Conservation (phyloP, 2,888 invertebrate genomes). For the Stramonita haemastoma region DNA sequence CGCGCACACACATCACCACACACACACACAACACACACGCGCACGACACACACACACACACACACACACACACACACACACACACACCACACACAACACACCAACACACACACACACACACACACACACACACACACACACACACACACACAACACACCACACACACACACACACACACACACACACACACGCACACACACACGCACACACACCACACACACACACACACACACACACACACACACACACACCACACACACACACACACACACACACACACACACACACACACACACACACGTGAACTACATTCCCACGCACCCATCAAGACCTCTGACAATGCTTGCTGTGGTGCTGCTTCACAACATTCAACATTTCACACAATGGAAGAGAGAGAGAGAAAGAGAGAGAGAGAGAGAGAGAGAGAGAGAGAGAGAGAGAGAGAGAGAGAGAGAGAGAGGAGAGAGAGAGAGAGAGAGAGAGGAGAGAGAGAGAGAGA, state of each 20-base stretch:
- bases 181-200: too few relatives aligned
- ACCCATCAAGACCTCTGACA: background rate
- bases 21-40: constrained; percentile 4
- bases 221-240: constrained; percentile 1
- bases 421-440: too few relatives aligned
- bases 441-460: too few relatives aligned
- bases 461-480: too few relatives aligned
- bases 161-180: too few relatives aligned
- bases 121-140: background rate
- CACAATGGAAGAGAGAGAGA: too few relatives aligned
- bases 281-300: constrained; percentile 12
- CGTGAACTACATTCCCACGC: background rate
- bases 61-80: too few relatives aligned
- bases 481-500: too few relatives aligned
- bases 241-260: background rate
- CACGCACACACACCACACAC: background rate
- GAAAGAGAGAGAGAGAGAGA: too few relatives aligned
- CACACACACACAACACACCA: background rate
- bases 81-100: too few relatives aligned
- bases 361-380: too few relatives aligned
- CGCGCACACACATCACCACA: constrained; percentile 1
- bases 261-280: constrained; percentile 7
- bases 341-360: background rate
- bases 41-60: background rate
- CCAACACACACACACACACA: too few relatives aligned